Percentiles rank a stretch among this genome's conserved stretches.
Conservation (phyloP, 2,113 vertebrate species). For the Coreoperca whiteheadi region DNA sequence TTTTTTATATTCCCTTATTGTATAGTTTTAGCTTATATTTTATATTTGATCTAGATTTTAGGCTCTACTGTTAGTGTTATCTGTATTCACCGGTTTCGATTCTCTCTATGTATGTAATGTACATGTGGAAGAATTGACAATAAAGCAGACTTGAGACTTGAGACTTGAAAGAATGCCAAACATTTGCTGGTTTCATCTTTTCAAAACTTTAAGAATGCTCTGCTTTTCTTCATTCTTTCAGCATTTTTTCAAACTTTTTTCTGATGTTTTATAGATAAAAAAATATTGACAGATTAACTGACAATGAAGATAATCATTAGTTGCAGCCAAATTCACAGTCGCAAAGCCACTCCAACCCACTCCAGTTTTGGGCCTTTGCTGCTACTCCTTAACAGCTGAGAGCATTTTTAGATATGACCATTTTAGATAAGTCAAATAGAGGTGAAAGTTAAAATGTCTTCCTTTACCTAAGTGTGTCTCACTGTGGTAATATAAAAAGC, state of each 20-base stretch:
- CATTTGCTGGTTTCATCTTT: not conserved
- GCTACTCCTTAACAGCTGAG: not conserved
- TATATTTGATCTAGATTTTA: no score
- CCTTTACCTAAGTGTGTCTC: slow-evolving; percentile 50
- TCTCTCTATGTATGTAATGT: no score
- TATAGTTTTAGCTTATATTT: no score
- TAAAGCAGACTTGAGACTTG: no score
- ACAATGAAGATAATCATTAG: not conserved
- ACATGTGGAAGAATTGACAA: no score
- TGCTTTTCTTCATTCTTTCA: not conserved
- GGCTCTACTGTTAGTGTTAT: no score
- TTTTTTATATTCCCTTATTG: no score
- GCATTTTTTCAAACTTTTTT: no score
- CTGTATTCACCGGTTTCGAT: no score
- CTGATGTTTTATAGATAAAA: no score
- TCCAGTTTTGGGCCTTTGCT: not conserved
- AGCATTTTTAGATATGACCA: slow-evolving; percentile 53
- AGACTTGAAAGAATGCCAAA: no score
- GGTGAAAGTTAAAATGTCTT: slow-evolving; percentile 43
- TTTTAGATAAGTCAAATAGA: slow-evolving; percentile 48
- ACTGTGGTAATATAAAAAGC: slow-evolving; percentile 12
- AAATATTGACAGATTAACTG: not conserved
- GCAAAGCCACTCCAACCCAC: not conserved
- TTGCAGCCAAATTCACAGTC: not conserved
- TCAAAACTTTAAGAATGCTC: not conserved